phyloP scores from a whole-genome alignment of 2,888 invertebrate species.

The Heteropelma amictum region DNA sequence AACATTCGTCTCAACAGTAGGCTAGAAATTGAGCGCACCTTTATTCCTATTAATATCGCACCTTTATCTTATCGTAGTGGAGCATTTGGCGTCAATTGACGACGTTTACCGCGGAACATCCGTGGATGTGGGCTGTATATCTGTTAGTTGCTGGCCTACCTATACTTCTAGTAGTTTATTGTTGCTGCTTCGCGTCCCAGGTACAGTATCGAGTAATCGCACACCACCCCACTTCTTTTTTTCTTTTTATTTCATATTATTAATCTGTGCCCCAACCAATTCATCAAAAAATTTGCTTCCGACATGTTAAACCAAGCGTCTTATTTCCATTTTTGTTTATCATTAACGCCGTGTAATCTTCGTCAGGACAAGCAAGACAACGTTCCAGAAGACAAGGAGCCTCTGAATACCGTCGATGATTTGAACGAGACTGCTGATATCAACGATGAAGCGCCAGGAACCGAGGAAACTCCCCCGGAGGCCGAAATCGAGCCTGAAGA shows the following conservation, averaged over 20 bases:
- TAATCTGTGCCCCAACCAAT: no score
- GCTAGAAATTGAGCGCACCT: neutral
- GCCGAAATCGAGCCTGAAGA: constrained; percentile 68
- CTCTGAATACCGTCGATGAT: constrained; percentile 51
- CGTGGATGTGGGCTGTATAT: constrained; percentile 94
- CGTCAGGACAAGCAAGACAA: constrained; percentile 66
- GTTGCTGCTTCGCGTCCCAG: constrained; percentile 85
- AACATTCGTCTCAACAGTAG: neutral
- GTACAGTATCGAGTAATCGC: constrained; percentile 74
- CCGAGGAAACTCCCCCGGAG: constrained; percentile 73
- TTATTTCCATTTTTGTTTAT: neutral
- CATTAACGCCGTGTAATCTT: constrained; percentile 17
- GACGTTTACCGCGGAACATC: constrained; percentile 89
- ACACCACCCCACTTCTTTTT: neutral
- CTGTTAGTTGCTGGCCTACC: constrained; percentile 88
- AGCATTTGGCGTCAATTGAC: constrained; percentile 87
- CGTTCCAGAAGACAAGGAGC: constrained; percentile 64
- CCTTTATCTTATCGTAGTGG: constrained; percentile 81
- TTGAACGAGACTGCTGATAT: constrained; percentile 60
- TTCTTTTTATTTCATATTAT: neutral
- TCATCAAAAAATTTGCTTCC: neutral
- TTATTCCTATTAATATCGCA: constrained; percentile 25
- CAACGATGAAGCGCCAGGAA: constrained; percentile 76
- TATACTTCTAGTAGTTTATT: constrained; percentile 88
- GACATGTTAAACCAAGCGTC: neutral